phyloP scores from a whole-genome alignment of 2,113 vertebrate species.

The Callocephalon fimbriatum region DNA sequence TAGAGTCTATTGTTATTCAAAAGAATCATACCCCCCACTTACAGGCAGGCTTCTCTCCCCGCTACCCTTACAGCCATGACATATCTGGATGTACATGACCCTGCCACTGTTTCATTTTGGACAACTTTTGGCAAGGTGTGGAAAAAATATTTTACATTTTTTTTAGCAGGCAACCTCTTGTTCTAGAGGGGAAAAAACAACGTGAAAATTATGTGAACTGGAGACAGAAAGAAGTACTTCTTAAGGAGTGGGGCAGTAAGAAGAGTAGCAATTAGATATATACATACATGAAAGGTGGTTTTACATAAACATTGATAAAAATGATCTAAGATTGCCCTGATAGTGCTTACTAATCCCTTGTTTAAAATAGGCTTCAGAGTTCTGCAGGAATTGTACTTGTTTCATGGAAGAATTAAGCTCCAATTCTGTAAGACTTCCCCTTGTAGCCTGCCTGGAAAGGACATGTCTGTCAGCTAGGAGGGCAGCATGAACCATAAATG shows the following conservation, averaged over 20 bases:
- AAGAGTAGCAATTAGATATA: neutral
- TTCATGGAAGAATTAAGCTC: neutral
- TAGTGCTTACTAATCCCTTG: neutral
- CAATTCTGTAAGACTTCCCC: neutral
- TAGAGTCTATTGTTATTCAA: constrained; percentile 60
- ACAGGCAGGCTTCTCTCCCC: constrained; percentile 14
- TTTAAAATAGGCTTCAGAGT: neutral
- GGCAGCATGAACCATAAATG: rapidly evolving
- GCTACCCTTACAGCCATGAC: neutral
- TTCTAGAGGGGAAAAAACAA: neutral
- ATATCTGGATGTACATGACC: constrained; percentile 26
- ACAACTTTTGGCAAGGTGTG: constrained; percentile 40
- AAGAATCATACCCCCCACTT: constrained; percentile 52
- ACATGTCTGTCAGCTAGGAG: rapidly evolving
- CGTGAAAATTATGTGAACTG: neutral
- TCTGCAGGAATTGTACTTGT: neutral
- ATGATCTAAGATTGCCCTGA: neutral
- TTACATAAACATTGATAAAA: neutral
- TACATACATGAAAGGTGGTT: neutral
- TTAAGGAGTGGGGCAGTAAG: neutral
- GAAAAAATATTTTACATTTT: neutral
- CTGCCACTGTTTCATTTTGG: constrained; percentile 45
- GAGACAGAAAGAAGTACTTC: neutral
- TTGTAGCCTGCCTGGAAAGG: neutral
- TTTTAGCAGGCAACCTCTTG: neutral